Conservation (phyloP, 2,797 vertebrate species). For the Antennarius maculatus region DNA sequence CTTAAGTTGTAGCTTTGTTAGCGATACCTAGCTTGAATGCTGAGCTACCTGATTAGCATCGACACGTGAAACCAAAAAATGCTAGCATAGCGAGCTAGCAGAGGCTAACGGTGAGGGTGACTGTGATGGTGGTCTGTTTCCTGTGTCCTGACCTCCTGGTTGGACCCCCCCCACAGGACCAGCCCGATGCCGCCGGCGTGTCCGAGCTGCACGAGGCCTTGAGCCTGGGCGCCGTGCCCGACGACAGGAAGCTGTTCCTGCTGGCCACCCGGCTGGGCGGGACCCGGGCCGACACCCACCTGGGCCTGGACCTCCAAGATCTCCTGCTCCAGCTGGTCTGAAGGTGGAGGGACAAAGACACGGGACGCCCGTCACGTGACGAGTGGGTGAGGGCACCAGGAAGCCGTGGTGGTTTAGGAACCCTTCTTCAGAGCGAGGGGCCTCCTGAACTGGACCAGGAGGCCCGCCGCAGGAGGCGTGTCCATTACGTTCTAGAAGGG, state of each 20-base stretch:
- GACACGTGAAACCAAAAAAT: neutral
- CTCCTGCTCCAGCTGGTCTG: constrained; percentile 86
- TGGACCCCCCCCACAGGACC: constrained; percentile 76
- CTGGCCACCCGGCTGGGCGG: constrained; percentile 82
- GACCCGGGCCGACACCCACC: constrained; percentile 57
- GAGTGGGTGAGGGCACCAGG: no score
- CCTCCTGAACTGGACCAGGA: no score
- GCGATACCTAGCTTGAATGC: no score
- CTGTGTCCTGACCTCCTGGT: neutral
- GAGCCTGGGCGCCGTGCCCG: constrained; percentile 73
- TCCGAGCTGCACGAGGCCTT: constrained; percentile 84
- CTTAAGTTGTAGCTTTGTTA: no score
- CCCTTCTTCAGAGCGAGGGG: no score
- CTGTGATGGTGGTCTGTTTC: no score
- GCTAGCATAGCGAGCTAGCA: no score
- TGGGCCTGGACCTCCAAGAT: constrained; percentile 84
- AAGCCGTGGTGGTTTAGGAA: no score
- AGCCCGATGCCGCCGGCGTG: constrained; percentile 77
- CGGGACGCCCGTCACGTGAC: neutral
- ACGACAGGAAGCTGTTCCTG: constrained; percentile 84
- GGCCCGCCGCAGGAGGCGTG: no score
- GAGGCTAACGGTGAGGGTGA: no score
- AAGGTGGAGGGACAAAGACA: constrained; percentile 21
- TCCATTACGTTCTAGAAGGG: no score
- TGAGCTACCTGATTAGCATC: neutral